Base-by-base conservation (phyloP, 2,113 vertebrate species). In the Sander vitreus region DNA sequence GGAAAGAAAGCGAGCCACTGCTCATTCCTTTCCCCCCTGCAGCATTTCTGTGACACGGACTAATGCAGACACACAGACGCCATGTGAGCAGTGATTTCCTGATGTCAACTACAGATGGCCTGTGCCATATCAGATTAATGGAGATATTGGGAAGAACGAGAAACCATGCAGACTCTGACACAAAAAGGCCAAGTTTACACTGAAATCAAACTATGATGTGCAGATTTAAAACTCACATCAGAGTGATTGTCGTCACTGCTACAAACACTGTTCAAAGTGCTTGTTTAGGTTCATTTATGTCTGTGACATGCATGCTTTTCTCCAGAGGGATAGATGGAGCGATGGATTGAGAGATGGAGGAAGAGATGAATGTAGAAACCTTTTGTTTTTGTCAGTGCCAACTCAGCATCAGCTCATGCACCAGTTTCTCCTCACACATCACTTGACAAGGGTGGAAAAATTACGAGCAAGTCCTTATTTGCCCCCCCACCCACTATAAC, bases 71-170 rank as follows among this genome's bases (percentile, higher is more conserved):
- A 84, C 79, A 73, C 84, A 85, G 82, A 83, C 78, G 50, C 64
- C 76, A 78, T 89, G 75, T 88, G 88, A 91, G 89, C 92, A 89
- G 77, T 58, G 85, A 90, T 84, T 89, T 90, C 84, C 87, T 84
- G 83, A 91, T 93, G 86, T 89, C 91, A 82, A 63, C 79, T 81
- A 60, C 92, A 90, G 90, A 88, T 92, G 92, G 88, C 79, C 67
- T 27, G 43, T 76, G 86, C 75, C 88, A 86, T 69, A 75, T 36
- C 83, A 82, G n/a, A 91, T 88, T 88, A 86, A 88, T 84, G 53
- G 65, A 8, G 51, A 71, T 19, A 54, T 36, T 78, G 72, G 57
- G 54, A 66, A 27, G 55, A 9, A 45, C 57, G 68, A 63, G 79
- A 53, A 77, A 54, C 36, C 53, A 67, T 23, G 55, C 23, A 23